Conservation (phyloP, 2,797 vertebrate species). For the Sebastes miniatus region DNA sequence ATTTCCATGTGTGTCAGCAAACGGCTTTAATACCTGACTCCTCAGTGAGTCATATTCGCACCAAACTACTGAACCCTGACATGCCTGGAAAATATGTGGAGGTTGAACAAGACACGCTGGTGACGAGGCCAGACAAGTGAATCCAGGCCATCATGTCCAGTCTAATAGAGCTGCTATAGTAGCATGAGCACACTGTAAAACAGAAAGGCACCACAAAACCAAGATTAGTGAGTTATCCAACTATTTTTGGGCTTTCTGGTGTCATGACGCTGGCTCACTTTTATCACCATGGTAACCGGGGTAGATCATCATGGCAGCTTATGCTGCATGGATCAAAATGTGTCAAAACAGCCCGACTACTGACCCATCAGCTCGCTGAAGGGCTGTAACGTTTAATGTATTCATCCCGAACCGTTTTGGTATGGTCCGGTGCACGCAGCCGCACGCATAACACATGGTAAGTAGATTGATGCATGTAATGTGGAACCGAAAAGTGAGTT, state of each 20-base stretch:
- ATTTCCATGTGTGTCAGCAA: conserved; percentile 64
- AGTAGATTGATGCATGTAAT: too few relatives aligned
- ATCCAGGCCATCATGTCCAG: conserved; percentile 15
- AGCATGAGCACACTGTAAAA: not conserved
- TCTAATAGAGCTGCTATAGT: not conserved
- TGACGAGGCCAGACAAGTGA: conserved; percentile 7
- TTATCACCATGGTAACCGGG: not conserved
- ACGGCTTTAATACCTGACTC: conserved; percentile 46
- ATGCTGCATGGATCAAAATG: not conserved
- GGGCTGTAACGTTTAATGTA: not conserved
- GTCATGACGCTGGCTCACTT: not conserved
- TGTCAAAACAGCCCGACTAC: not conserved
- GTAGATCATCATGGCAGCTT: not conserved
- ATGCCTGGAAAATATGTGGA: conserved; percentile 49
- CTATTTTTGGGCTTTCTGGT: not conserved
- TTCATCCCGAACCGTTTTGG: too few relatives aligned
- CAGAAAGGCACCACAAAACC: not conserved
- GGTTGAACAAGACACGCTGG: conserved; percentile 31
- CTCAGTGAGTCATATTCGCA: conserved; percentile 47
- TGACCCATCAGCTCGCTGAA: not conserved
- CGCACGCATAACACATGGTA: too few relatives aligned
- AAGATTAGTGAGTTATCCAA: not conserved
- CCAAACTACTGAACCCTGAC: conserved; percentile 47
- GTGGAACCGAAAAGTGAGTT: too few relatives aligned
- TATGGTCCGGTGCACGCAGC: fast-evolving